A percentile compares a stretch with the other conserved stretches of the same genome.
phyloP scores from a whole-genome alignment of 2,113 vertebrate species.

The Mungos mungo region DNA sequence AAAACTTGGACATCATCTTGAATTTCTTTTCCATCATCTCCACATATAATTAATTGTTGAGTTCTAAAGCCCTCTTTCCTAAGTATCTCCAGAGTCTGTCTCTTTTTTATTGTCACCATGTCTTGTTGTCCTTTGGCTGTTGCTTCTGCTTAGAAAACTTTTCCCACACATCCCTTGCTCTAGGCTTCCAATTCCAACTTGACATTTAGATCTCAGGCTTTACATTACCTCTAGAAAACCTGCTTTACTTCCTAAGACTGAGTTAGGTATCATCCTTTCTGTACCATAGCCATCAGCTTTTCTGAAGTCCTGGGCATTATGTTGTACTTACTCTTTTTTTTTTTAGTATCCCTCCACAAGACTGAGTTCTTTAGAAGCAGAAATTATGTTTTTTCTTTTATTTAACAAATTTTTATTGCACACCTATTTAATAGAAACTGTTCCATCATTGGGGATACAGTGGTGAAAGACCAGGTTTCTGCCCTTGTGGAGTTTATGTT shows the following conservation, averaged over 20 bases:
- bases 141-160: background rate
- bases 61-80: background rate
- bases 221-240: background rate
- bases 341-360: background rate
- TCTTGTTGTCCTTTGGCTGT: background rate
- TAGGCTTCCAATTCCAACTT: background rate
- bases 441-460: background rate
- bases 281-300: background rate
- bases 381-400: background rate
- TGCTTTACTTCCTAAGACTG: background rate
- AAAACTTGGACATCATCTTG: background rate
- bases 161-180: background rate
- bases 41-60: background rate
- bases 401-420: background rate
- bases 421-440: background rate
- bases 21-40: background rate
- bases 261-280: background rate
- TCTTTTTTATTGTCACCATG: background rate
- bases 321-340: background rate
- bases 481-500: background rate
- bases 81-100: background rate
- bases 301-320: background rate
- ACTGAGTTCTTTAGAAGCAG: background rate
- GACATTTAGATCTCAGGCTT: background rate
- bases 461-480: background rate